Evolutionary conservation across 2,797 vertebrate genomes (phyloP).

Genomic region (Falco biarmicus): DNA sequence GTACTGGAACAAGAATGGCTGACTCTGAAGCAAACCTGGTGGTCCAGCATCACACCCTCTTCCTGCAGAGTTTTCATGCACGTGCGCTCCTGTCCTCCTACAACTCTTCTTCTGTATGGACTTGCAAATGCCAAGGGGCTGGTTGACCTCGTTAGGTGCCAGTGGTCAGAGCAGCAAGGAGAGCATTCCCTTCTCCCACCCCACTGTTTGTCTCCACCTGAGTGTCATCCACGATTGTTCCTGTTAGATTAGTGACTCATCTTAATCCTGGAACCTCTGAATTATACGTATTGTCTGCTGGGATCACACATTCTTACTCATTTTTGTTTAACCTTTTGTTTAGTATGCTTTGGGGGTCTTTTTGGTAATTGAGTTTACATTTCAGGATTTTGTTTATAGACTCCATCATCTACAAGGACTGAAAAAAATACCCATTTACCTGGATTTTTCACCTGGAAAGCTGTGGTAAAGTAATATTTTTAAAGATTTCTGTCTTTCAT

Average conservation of each 20-base stretch:
- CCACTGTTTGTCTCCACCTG: not conserved
- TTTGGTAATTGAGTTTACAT: not conserved
- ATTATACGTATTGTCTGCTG: not conserved
- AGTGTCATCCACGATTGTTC: not conserved
- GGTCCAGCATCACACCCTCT: not conserved
- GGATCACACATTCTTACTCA: not conserved
- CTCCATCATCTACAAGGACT: not conserved
- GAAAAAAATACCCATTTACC: not conserved
- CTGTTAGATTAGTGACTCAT: not conserved
- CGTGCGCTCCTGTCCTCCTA: accelerated
- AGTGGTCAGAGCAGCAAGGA: not conserved
- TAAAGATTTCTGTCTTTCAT: not conserved
- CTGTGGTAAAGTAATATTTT: not conserved
- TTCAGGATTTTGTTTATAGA: not conserved
- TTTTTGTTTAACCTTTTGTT: not conserved
- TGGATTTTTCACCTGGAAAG: not conserved
- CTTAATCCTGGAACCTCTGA: not conserved
- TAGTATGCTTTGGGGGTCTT: not conserved
- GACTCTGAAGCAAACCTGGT: not conserved
- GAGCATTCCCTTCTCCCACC: not conserved
- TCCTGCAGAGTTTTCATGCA: not conserved
- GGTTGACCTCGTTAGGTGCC: not conserved
- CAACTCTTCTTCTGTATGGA: not conserved
- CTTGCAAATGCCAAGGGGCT: not conserved
- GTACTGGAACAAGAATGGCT: not conserved